Evolutionary conservation across 2,113 vertebrate genomes (phyloP), one percentile per base, ranked within the genome.

Genomic region (Sinosuthora webbiana): DNA sequence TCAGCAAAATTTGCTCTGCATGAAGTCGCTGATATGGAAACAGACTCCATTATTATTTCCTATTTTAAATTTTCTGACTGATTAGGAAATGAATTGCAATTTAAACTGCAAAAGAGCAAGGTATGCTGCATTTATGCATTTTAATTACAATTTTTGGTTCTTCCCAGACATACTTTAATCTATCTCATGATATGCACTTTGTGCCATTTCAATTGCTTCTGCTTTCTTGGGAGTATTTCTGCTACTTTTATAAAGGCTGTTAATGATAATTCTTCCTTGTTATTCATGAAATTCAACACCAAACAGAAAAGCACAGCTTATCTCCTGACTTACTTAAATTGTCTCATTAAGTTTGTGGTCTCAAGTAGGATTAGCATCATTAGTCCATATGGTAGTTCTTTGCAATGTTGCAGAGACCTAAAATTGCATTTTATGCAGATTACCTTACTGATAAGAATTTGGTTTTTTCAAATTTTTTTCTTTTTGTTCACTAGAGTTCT

Each of bases 351-450:
- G 2, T 88, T 87, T 83, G 90, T 68, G 60, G 25, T 86, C 35
- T 93, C 42, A 81, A 94, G 89, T 37, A 94, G 84, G 90, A 91
- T 95, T 95, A 97, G 60, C 63, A 96, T 10, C 24, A 56, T 79
- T 78, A 91, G 37, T 71, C 78, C 45, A 35, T 64, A 80, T 33
- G 21, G 67, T n/a, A 76, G 76, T 39, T 83, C 71, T 75, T 67
- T 73, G 20, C 28, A 71, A 41, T 17, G 11, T 57, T 84, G 55
- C 25, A 59, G 63, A 91, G 31, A 88, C 14, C n/a, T 80, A 64
- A 89, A 88, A 91, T 81, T 81, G 33, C 18, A 10, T 70, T 60
- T 90, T 77, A 64, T 77, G 44, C 35, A 84, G 57, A 82, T 82
- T 69, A 64, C 12, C 53, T 59, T 22, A 39, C 31, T 82, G 45